These are phyloP conservation scores for Trinorchestia longiramus DNA, from an alignment of 1,140 invertebrate genomes.

Conservation along the genomic window DNA sequence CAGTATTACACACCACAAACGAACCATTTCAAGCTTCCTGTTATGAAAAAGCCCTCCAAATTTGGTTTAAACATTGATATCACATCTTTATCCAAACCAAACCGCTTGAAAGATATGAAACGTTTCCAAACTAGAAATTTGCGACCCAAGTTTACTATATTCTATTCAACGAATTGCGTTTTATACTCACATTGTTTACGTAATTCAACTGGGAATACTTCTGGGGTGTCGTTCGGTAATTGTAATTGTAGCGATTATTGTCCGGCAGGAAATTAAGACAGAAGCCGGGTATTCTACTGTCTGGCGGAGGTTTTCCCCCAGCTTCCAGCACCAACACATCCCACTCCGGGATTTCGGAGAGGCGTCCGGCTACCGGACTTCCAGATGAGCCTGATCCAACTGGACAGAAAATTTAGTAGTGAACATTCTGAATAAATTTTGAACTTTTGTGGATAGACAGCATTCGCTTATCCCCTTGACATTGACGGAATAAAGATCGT, in stretches of 20 bases:
- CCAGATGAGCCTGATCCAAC: conserved; percentile 29
- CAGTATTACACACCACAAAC: no score
- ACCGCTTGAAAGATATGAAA: no score
- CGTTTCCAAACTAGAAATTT: no score
- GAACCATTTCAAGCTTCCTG: no score
- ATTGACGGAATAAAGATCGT: background rate
- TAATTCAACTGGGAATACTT: conserved; percentile 55
- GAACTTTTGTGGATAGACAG: background rate
- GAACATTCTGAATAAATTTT: background rate
- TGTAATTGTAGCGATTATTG: conserved; percentile 37
- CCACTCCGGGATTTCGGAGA: conserved; percentile 44
- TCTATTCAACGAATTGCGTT: background rate
- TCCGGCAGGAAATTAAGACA: conserved; percentile 1
- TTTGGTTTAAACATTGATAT: no score
- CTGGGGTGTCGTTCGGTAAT: conserved; percentile 54
- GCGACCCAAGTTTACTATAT: no score
- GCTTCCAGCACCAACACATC: conserved; percentile 66
- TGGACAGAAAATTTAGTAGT: background rate
- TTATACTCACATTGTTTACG: conserved; percentile 49
- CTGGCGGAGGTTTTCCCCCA: conserved; percentile 63
- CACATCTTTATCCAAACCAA: no score
- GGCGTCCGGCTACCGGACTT: conserved; percentile 21
- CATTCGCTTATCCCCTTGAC: background rate
- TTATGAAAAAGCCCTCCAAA: no score
- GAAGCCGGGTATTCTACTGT: conserved; percentile 56